Evolutionary conservation across 2,888 invertebrate genomes (phyloP), one percentile per base, ranked within the genome.

Genomic region (Globia sparganii): DNA sequence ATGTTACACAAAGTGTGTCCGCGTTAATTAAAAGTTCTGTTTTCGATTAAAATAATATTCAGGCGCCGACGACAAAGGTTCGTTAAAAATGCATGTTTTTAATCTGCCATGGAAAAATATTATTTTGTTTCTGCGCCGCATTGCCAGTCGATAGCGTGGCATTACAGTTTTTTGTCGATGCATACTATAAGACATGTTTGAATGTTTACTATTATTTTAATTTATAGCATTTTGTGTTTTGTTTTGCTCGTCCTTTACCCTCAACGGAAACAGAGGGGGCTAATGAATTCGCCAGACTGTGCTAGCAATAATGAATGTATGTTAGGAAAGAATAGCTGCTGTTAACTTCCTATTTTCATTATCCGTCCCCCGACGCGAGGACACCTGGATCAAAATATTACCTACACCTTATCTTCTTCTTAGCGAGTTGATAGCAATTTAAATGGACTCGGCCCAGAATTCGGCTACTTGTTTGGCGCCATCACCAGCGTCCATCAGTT

Each of bases 71-170:
- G 73, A 75, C 68, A 83, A 78, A 78, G 75, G 84, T 84, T 87
- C 82, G 84, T 87, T 88, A 87, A 88, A 88, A 87, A 85, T 86
- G 80, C 87, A 88, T 86, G 80, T 88, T 87, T 87, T 87, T 84
- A 87, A 87, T 88, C 86, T 86, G 80, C 49, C 71, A 62, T 79
- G 81, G 82, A 77, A 62, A 80, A 85, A 85, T 78, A 83, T 82
- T 85, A 72, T 81, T 81, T 71, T 79, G 81, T 83, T 85, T 78
- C 65, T 59, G 74, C 64, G 70, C 59, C 71, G 77, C 77, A 81
- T 77, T 80, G 81, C 37, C 34, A 31, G 62, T 46, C 64, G 68
- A 76, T 86, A 84, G 72, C 64, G 64, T 3, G 25, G 71, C 15
- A 75, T 77, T 77, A 72, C 64, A 65, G 46, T 68, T 68, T 84